Percentiles rank a stretch among this genome's conserved stretches.
phyloP scores from a whole-genome alignment of 2,113 vertebrate species.

The Antennarius striatus region DNA sequence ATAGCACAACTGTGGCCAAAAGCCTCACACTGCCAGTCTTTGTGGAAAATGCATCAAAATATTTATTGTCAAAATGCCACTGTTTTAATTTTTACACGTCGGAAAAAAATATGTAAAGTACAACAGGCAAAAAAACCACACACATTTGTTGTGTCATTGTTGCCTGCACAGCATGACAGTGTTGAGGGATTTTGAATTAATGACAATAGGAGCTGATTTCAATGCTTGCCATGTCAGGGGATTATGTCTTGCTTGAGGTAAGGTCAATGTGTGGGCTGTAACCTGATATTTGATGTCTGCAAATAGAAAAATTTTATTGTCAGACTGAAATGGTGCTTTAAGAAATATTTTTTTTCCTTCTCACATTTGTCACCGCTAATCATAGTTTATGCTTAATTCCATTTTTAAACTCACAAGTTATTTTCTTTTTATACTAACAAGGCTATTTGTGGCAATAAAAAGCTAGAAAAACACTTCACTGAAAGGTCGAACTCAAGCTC shows the following conservation, averaged over 20 bases:
- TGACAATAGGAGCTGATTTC: constrained; percentile 32
- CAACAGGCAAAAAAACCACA: neutral
- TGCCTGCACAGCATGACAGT: constrained; percentile 16
- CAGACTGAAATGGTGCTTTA: constrained; percentile 29
- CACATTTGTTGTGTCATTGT: constrained; percentile 14
- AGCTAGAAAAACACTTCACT: neutral
- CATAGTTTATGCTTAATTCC: neutral
- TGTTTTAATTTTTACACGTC: neutral
- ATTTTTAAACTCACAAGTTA: neutral
- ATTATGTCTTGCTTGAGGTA: constrained; percentile 28
- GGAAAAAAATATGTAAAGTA: neutral
- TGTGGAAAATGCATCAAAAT: constrained; percentile 28
- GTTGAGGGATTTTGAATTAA: constrained; percentile 14
- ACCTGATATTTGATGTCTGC: constrained; percentile 27
- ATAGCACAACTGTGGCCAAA: constrained; percentile 54
- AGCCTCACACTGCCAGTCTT: constrained; percentile 31
- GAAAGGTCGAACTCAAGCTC: constrained; percentile 6
- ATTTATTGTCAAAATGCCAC: neutral
- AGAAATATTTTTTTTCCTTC: constrained; percentile 24
- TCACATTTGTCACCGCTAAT: constrained; percentile 16
- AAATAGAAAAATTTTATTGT: constrained; percentile 38
- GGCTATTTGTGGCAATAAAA: constrained; percentile 5
- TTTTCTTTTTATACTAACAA: neutral
- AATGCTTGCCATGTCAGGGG: constrained; percentile 15
- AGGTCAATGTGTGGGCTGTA: constrained; percentile 13